These are phyloP conservation scores for Cyclopterus lumpus DNA, from an alignment of 2,797 vertebrate species.

Conservation along the genomic window DNA sequence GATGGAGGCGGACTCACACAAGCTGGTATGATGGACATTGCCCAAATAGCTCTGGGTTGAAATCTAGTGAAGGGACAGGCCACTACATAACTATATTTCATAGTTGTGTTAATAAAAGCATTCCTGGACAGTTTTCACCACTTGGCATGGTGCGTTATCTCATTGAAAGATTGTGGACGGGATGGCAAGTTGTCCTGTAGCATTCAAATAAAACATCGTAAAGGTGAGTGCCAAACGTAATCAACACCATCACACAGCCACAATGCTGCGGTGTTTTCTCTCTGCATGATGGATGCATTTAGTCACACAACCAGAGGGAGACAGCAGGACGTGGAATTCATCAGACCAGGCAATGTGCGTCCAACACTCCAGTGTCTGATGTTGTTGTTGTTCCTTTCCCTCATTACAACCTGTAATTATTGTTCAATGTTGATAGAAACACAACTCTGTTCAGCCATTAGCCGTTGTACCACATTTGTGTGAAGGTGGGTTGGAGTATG, in stretches of 20 bases:
- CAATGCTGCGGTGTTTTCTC: conserved; percentile 16
- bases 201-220: background rate
- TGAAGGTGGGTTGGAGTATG: background rate
- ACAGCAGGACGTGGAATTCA: conserved; percentile 28
- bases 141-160: background rate
- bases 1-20: conserved; percentile 3
- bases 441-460: background rate
- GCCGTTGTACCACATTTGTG: background rate
- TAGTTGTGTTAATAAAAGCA: background rate
- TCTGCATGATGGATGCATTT: conserved; percentile 20
- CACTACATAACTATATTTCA: background rate
- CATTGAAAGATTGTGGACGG: background rate
- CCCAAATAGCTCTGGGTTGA: background rate
- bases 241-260: conserved; percentile 5
- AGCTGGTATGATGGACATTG: background rate
- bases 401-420: background rate
- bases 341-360: background rate
- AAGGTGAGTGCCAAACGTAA: background rate
- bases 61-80: background rate
- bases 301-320: conserved; percentile 6
- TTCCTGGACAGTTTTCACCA: background rate
- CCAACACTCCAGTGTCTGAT: background rate
- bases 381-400: background rate
- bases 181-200: background rate
- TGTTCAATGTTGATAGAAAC: background rate